phyloP scores from a whole-genome alignment of 1,140 invertebrate species.

The Caenorhabditis inopinata region DNA sequence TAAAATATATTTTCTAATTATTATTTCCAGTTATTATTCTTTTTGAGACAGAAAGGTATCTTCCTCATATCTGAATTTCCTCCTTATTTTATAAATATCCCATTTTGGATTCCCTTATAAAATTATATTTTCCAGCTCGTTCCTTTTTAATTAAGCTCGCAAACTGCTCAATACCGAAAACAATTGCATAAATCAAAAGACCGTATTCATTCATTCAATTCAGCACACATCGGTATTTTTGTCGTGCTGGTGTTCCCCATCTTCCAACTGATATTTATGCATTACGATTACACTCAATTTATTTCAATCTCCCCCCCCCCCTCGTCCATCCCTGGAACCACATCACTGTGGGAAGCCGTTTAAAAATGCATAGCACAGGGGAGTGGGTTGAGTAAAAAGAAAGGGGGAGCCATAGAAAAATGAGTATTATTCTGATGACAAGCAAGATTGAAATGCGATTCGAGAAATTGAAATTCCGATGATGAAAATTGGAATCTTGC shows the following conservation, averaged over 20 bases:
- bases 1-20: too few species aligned
- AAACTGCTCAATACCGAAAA: neutral
- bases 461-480: constrained; percentile 27
- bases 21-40: too few species aligned
- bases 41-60: too few species aligned
- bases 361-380: constrained; percentile 29
- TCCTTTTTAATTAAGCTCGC: neutral
- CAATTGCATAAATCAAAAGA: constrained; percentile 27
- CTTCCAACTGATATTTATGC: constrained; percentile 18
- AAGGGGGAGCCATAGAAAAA: neutral
- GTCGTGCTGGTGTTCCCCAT: neutral
- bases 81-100: too few species aligned
- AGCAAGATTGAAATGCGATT: constrained; percentile 6
- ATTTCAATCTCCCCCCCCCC: neutral
- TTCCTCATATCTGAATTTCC: too few species aligned
- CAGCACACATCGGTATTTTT: constrained; percentile 2
- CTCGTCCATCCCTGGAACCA: constrained; percentile 20
- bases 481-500: too few species aligned
- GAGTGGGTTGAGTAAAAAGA: neutral
- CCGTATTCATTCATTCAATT: constrained; percentile 3
- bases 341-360: constrained; percentile 29
- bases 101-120: too few species aligned
- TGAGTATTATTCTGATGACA: neutral
- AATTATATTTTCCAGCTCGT: too few species aligned
- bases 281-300: constrained; percentile 31